phyloP scores from a whole-genome alignment of 2,888 invertebrate genomes.

The Caenorhabditis becei region DNA sequence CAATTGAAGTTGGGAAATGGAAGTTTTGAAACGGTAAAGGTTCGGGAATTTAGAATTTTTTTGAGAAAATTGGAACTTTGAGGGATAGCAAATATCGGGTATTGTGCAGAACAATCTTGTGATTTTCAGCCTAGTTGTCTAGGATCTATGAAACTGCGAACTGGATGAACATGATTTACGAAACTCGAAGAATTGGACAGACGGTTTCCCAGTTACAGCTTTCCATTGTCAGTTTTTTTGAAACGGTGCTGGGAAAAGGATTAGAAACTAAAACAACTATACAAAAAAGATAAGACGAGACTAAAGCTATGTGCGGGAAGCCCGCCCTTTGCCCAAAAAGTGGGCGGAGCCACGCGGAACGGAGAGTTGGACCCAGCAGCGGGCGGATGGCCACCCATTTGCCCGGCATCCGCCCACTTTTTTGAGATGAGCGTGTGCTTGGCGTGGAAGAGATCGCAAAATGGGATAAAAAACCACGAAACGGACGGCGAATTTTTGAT shows the following conservation, averaged over 20 bases:
- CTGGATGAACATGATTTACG: no score
- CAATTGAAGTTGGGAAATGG: no score
- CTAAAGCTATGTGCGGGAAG: constrained; percentile 16
- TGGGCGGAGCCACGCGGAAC: constrained; percentile 35
- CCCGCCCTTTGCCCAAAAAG: constrained; percentile 7
- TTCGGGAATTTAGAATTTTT: no score
- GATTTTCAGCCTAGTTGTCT: no score
- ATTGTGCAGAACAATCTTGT: no score
- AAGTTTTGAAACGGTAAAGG: no score
- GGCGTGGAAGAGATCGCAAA: constrained; percentile 43
- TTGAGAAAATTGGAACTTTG: no score
- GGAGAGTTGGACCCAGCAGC: not conserved
- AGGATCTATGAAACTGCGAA: no score
- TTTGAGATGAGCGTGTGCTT: constrained; percentile 4
- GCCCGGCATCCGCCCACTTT: constrained; percentile 32
- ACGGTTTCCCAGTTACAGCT: no score
- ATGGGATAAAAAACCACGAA: constrained; percentile 35
- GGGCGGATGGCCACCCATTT: constrained; percentile 26
- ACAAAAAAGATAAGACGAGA: constrained; percentile 20
- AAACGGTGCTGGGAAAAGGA: not conserved
- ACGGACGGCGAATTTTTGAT: constrained; percentile 29
- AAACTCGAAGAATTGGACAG: no score
- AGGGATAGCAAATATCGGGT: no score
- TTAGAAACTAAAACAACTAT: not conserved
- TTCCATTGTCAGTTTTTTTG: no score